Base-by-base conservation (phyloP, 2,888 invertebrate genomes). In the Tortrix viridana region DNA sequence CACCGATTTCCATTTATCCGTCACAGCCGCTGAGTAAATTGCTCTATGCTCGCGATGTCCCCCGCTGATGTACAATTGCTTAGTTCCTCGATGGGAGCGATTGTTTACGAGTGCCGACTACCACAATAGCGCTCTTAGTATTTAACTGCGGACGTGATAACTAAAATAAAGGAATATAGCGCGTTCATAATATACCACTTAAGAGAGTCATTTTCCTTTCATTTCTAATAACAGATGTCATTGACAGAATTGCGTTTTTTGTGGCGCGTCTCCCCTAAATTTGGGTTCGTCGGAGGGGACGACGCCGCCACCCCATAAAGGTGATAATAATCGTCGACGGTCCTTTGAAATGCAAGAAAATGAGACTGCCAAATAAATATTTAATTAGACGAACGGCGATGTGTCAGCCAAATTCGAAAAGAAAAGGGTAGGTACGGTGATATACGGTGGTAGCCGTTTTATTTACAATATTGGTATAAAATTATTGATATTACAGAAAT, bases 1-100 rank as follows among this genome's bases (percentile, higher is more conserved):
- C 63, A 58, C 46, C 20, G 62, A 47, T 63, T 58, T 52, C 63
- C 63, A 63, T 60, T 60, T 53, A 46, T 58, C 53, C 63, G 53
- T 63, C 63, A 63, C 57, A 63, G 63, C 53, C 63, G 53, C 41
- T 58, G 58, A 53, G 63, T 53, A 63, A 63, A 63, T 63, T 58
- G 58, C 63, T 63, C 18, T 43, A 53, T 63, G 58, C 20, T 57
- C 62, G 62, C 57, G 47, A 57, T 53, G 63, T 63, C 58, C 58
- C 63, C 63, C 53, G 58, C 47, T 63, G 63, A 43, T 53, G 53
- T 53, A 38, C 58, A 58, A 63, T 63, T 53, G 58, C 53, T 52
- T 48, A 63, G 63, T 63, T 63, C 63, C 63, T 52, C 38, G 53
- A 58, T 58, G 47, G 32, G 19, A 46, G 41, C 60, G 58, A 63